Conservation (phyloP, 2,888 invertebrate species). For the Diarsia mendica region DNA sequence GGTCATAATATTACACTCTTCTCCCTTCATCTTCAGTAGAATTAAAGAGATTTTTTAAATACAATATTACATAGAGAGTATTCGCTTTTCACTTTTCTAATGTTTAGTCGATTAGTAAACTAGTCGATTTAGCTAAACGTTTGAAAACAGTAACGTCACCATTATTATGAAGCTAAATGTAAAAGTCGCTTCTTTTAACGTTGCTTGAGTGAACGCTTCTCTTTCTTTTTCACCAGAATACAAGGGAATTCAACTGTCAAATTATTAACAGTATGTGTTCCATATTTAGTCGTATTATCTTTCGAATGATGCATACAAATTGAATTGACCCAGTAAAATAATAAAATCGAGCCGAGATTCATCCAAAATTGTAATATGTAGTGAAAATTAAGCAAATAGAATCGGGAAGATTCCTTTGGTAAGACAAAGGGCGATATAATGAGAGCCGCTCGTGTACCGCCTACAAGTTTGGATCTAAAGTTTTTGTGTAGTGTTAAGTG, state of each 20-base stretch:
- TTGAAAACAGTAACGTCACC: slow-evolving; percentile 60
- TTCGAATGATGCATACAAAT: slow-evolving; percentile 69
- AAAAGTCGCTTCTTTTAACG: slow-evolving; percentile 1
- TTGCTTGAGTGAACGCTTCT: slow-evolving; percentile 25
- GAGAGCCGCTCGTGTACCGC: slow-evolving; percentile 60
- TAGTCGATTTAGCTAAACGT: slow-evolving; percentile 12
- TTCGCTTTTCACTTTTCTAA: background rate
- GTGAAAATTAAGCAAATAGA: slow-evolving; percentile 74
- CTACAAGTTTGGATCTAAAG: slow-evolving; percentile 68
- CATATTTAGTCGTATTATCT: slow-evolving; percentile 53
- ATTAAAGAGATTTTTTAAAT: background rate
- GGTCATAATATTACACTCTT: background rate
- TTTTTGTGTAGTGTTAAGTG: slow-evolving; percentile 74
- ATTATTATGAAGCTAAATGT: slow-evolving; percentile 42
- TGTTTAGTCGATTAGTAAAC: slow-evolving; percentile 4
- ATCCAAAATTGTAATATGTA: slow-evolving; percentile 77
- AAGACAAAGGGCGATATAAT: slow-evolving; percentile 64
- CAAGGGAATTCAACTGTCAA: slow-evolving; percentile 59
- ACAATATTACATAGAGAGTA: background rate
- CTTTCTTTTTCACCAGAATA: slow-evolving; percentile 39
- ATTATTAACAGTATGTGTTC: slow-evolving; percentile 21
- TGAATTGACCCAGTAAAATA: slow-evolving; percentile 73
- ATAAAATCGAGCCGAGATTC: slow-evolving; percentile 66
- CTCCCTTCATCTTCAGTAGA: background rate
- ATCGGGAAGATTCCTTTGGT: slow-evolving; percentile 75